Conservation (phyloP, 2,888 invertebrate genomes). For the Latrodectus hesperus region DNA sequence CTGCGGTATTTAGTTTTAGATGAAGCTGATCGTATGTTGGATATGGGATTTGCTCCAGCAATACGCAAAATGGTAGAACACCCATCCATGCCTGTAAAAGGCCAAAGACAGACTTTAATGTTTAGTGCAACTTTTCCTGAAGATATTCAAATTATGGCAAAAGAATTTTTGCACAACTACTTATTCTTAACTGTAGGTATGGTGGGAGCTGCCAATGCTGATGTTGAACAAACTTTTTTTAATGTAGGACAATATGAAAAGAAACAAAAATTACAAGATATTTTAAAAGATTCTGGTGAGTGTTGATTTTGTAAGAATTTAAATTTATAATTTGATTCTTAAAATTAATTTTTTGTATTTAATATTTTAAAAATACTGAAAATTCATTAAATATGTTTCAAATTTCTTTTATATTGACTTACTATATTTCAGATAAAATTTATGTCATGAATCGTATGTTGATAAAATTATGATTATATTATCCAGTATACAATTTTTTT, state of each 20-base stretch:
- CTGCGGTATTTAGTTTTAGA: constrained; percentile 84
- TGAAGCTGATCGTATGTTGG: constrained; percentile 88
- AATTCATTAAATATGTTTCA: too few species aligned
- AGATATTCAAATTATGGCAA: constrained; percentile 85
- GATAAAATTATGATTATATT: too few species aligned
- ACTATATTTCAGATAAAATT: too few species aligned
- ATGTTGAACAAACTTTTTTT: constrained; percentile 85
- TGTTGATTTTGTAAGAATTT: not conserved
- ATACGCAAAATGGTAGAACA: constrained; percentile 78
- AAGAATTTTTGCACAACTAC: constrained; percentile 80
- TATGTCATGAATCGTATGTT: too few species aligned
- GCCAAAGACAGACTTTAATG: constrained; percentile 81
- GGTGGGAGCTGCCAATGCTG: constrained; percentile 93
- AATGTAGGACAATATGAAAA: constrained; percentile 82
- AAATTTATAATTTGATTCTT: not conserved
- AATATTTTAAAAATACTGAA: too few species aligned
- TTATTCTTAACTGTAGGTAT: constrained; percentile 82
- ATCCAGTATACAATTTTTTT: too few species aligned
- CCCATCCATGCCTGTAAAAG: constrained; percentile 79
- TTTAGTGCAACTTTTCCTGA: constrained; percentile 86
- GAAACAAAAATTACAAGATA: constrained; percentile 82
- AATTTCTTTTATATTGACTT: too few species aligned
- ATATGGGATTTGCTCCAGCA: constrained; percentile 82
- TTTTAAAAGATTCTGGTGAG: constrained; percentile 79
- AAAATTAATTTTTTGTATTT: not conserved